Base-by-base conservation (phyloP, 1,140 invertebrate genomes). In the Ostrea denselamellosa region DNA sequence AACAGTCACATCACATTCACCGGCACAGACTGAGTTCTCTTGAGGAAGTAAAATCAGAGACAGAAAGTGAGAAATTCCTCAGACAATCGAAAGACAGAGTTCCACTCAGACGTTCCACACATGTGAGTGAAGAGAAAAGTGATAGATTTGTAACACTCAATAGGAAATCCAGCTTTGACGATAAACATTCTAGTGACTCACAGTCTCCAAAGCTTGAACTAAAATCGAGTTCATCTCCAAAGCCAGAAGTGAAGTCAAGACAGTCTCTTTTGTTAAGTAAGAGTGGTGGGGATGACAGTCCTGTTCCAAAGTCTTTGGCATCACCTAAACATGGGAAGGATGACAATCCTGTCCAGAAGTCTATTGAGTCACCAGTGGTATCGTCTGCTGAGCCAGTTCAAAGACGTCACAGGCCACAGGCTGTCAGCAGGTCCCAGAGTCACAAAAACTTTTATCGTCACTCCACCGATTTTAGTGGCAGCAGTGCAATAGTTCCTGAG, bases 361-460 rank as follows among this genome's bases (percentile, higher is more conserved):
- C 82, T 7, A 9, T 19, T 8, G 17, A 4, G 2, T 34, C 82
- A 10, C 44, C n/a, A 53, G 34, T 22, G 34, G 10, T 83, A 7
- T 51, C 53, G 0, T 83, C 83, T 77, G 51, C 65, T 58, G 84
- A 86, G 53, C 56, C 84, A 65, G 87, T 88, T n/a, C 84, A 68
- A 28, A 62, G 84, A 83, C 71, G 85, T 22, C 14, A 22, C 12
- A 81, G 54, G 52, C 68, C 53, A 14, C 85, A 85, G 51, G 8
- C 81, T 65, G 87, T 88, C 10, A 68, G 62, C 22, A 56, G 87
- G n/a, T 81, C 87, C 58, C 51, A 88, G n/a, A 88, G 87, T 86
- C 87, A 88, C 8, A 19, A 22, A 12, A 77, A 14, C 68, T 58
- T 65, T 19, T 53, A 51, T 10, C 65, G 87, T 17, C 84, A 88